Base-by-base conservation (phyloP, 2,113 vertebrate genomes). In the Rutilus rutilus region DNA sequence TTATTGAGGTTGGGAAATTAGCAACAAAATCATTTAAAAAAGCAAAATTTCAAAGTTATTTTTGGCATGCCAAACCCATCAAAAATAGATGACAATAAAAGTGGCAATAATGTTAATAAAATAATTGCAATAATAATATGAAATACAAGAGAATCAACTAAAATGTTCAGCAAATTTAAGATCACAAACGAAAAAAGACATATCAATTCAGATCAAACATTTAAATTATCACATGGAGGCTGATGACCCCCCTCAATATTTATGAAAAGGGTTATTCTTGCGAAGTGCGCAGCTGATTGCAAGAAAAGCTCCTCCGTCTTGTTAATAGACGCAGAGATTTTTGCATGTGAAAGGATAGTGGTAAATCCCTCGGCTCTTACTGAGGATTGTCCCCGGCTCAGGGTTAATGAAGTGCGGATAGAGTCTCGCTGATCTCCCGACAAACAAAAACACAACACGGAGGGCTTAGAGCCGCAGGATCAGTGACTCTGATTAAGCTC, bases 321-420 rank as follows among this genome's bases (percentile, higher is more conserved):
- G 95, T 93, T 93, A 93, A 91, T 89, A 89, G 84, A 92, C 88
- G 92, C 67, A 57, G 88, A 89, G 88, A 89, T 93, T 95, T 95
- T 98, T 97, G 96, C 97, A 97, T 98, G 96, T 96, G 96, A 97
- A 98, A 96, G 94, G 95, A 92, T 93, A 89, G 86, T 92, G 92
- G 95, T 95, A 97, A 98, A 98, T 97, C 97, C 95, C 93, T 83
- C 90, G 85, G 90, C 93, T 94, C 95, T 93, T 93, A 95, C 91
- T 88, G 90, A 90, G 94, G 93, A 94, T 96, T 94, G 94, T 96
- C 96, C 95, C 95, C 94, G 93, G 94, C 96, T 96, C 97, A 92
- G 95, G 97, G 97, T 98, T 99, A 98, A 99, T 99, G 97, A 98
- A 99, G 97, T 98, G 96, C 95, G 97, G 97, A 96, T 96, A 95